Percentiles rank a stretch among this genome's conserved stretches.
phyloP scores from a whole-genome alignment of 2,113 vertebrate genomes.

The Penelope pileata region DNA sequence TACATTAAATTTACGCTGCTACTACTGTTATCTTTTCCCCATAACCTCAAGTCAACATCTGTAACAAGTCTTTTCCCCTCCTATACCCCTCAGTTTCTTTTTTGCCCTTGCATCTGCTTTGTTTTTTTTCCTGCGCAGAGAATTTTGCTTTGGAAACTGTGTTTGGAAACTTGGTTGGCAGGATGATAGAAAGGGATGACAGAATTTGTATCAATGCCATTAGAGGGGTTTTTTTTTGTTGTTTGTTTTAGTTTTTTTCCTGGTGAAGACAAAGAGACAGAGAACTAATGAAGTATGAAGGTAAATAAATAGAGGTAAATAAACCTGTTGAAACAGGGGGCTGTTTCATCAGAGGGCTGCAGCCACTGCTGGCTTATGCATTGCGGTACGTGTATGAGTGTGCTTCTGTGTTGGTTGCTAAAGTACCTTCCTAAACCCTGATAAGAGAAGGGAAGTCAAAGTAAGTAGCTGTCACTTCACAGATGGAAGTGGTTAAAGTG shows the following conservation, averaged over 20 bases:
- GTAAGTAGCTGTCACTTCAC: background rate
- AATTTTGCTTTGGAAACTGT: background rate
- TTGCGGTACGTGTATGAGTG: background rate
- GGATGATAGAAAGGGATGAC: slow-evolving; percentile 4
- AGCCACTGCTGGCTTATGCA: background rate
- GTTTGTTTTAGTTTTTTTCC: background rate
- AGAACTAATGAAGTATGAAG: slow-evolving; percentile 2
- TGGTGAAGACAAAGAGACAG: slow-evolving; percentile 23
- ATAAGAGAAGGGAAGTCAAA: background rate
- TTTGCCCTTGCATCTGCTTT: background rate
- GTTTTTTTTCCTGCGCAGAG: background rate
- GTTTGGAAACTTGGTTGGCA: background rate
- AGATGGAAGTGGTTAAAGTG: background rate
- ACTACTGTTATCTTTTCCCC: background rate
- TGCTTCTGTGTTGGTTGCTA: background rate
- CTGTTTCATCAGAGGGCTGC: background rate
- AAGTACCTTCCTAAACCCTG: background rate
- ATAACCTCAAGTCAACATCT: background rate
- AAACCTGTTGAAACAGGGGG: background rate
- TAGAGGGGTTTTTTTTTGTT: background rate
- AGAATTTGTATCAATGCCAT: background rate
- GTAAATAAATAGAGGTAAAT: slow-evolving; percentile 35
- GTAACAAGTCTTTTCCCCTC: background rate
- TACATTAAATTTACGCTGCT: background rate
- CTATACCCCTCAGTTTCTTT: background rate